Percentiles rank a stretch among this genome's conserved stretches.
phyloP scores from a whole-genome alignment of 2,888 invertebrate genomes.

The Amphipyra tragopoginis region DNA sequence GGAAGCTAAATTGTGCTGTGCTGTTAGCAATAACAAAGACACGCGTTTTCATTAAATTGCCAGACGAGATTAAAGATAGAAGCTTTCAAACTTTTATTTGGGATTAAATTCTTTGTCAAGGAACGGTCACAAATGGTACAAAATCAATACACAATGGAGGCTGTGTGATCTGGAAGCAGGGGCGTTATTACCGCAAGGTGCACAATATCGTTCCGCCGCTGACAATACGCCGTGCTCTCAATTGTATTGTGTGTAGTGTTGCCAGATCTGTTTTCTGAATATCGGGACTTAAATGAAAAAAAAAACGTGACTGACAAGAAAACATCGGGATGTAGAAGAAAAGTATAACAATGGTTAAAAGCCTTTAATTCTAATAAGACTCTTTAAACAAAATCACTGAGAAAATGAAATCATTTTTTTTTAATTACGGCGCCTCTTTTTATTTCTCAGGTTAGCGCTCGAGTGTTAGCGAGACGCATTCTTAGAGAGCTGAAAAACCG shows the following conservation, averaged over 20 bases:
- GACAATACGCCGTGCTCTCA: slow-evolving; percentile 26
- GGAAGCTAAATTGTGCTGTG: slow-evolving; percentile 9
- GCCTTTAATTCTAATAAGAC: no score
- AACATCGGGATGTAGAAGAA: no score
- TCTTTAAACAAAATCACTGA: no score
- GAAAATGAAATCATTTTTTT: no score
- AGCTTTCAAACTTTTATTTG: slow-evolving; percentile 19
- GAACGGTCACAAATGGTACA: slow-evolving; percentile 1
- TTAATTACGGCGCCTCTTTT: no score
- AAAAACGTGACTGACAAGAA: no score
- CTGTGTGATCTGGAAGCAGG: slow-evolving; percentile 23
- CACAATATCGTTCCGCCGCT: slow-evolving; percentile 40
- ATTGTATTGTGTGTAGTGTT: slow-evolving; percentile 22
- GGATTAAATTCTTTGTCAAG: slow-evolving; percentile 18
- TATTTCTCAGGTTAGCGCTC: no score
- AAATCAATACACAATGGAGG: slow-evolving; percentile 51
- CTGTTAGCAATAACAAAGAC: slow-evolving; percentile 20
- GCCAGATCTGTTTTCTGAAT: no score
- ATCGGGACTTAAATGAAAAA: no score
- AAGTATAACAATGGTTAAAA: no score
- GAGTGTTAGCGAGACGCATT: no score
- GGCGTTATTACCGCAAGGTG: slow-evolving; percentile 48
- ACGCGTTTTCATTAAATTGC: slow-evolving; percentile 27
- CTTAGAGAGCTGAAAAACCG: no score
- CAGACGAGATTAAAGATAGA: slow-evolving; percentile 1